Evolutionary conservation across 2,797 vertebrate genomes (phyloP).

Genomic region (Falco novaeseelandiae): DNA sequence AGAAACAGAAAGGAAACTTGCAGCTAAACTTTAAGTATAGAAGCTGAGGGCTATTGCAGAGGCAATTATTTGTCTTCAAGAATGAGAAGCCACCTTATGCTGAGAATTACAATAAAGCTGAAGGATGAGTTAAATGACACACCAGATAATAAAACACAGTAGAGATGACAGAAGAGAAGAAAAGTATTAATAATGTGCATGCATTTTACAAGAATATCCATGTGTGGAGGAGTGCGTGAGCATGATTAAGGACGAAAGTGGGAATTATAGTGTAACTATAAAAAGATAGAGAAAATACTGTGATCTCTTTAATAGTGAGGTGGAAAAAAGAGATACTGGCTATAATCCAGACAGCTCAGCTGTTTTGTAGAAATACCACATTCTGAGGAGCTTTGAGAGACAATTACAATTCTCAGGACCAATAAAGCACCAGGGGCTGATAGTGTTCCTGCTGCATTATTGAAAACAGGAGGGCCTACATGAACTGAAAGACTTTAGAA

Average conservation of each 20-base stretch:
- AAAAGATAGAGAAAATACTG: slow-evolving; percentile 33
- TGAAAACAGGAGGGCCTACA: slow-evolving; percentile 54
- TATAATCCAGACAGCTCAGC: slow-evolving; percentile 42
- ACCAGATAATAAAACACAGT: not conserved
- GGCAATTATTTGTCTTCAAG: not conserved
- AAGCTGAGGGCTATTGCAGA: not conserved
- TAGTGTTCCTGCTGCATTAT: slow-evolving; percentile 55
- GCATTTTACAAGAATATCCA: slow-evolving; percentile 16
- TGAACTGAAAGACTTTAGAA: not conserved
- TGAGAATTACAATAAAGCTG: not conserved
- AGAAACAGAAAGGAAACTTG: not conserved
- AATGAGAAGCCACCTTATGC: not conserved
- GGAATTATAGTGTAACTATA: slow-evolving; percentile 3
- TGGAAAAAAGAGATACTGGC: slow-evolving; percentile 35
- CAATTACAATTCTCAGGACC: slow-evolving; percentile 51
- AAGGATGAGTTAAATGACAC: not conserved
- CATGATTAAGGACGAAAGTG: not conserved
- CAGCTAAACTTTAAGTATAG: not conserved
- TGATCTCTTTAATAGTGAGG: slow-evolving; percentile 9
- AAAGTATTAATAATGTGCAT: not conserved
- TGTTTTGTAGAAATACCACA: slow-evolving; percentile 53
- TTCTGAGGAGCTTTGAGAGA: slow-evolving; percentile 58
- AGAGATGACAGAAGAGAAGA: not conserved
- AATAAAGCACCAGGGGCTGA: slow-evolving; percentile 58
- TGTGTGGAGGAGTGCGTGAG: slow-evolving; percentile 17